Conservation (phyloP, 2,797 vertebrate species). For the Bovichtus diacanthus region DNA sequence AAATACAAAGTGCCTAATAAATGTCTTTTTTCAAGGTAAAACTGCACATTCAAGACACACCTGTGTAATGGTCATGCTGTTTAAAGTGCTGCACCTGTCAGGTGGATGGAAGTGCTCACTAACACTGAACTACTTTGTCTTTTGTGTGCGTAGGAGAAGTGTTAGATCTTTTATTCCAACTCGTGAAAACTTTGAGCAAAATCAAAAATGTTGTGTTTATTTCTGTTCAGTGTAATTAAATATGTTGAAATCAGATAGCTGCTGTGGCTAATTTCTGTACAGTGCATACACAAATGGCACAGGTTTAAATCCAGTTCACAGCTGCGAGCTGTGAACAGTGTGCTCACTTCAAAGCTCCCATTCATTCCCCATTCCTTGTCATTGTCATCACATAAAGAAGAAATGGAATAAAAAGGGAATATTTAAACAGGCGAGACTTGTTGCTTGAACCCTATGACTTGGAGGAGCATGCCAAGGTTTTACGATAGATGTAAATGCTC, state of each 20-base stretch:
- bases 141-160: too few relatives aligned
- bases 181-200: too few relatives aligned
- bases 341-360: not conserved
- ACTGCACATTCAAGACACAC: too few relatives aligned
- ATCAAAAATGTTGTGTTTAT: too few relatives aligned
- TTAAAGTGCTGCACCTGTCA: too few relatives aligned
- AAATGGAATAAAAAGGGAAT: conserved; percentile 22
- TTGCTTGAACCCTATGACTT: conserved; percentile 31
- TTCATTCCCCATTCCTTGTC: conserved; percentile 5
- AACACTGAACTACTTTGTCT: too few relatives aligned
- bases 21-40: too few relatives aligned
- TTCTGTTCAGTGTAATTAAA: not conserved
- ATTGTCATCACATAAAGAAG: conserved; percentile 6
- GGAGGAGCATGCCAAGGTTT: conserved; percentile 12
- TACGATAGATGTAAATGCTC: conserved; percentile 39
- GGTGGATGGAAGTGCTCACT: too few relatives aligned
- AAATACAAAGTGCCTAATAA: too few relatives aligned
- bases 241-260: not conserved
- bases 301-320: not conserved
- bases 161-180: too few relatives aligned
- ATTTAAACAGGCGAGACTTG: conserved; percentile 28
- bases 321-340: conserved; percentile 1
- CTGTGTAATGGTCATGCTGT: too few relatives aligned
- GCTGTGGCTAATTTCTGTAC: not conserved
- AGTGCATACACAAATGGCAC: not conserved